phyloP scores from a whole-genome alignment of 37 sponge, comb jelly and placozoan species.

The Dysidea cf. avara region DNA sequence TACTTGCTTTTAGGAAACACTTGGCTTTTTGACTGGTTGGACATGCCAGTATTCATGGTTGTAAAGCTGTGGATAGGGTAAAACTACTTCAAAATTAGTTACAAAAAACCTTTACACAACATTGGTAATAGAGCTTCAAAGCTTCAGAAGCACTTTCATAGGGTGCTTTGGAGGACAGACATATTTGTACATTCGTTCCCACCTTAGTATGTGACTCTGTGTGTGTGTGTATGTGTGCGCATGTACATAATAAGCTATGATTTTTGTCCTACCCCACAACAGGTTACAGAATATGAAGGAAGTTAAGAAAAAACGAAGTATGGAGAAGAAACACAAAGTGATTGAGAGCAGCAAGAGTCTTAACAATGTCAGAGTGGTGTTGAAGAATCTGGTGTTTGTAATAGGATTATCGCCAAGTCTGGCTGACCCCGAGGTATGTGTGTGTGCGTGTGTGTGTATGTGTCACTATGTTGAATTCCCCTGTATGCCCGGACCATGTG shows the following conservation, averaged over 20 bases:
- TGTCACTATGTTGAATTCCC: not conserved
- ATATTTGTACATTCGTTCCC: not conserved
- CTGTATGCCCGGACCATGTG: not conserved
- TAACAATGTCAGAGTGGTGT: conserved; percentile 86
- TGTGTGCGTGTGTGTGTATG: not conserved
- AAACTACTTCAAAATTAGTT: no score
- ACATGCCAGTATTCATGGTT: no score
- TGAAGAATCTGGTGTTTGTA: conserved; percentile 91
- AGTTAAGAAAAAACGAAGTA: conserved; percentile 75
- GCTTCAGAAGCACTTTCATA: no score
- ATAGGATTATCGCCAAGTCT: conserved; percentile 89
- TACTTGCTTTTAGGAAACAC: no score
- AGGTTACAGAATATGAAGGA: conserved; percentile 76
- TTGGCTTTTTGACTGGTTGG: no score
- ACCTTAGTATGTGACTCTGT: not conserved
- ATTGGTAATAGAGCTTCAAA: no score
- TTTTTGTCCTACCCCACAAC: not conserved
- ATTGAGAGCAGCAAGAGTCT: conserved; percentile 90
- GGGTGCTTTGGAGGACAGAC: not conserved
- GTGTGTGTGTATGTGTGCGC: not conserved
- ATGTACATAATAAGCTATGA: not conserved
- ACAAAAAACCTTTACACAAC: no score
- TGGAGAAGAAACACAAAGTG: conserved; percentile 82
- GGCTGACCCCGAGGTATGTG: conserved; percentile 79
- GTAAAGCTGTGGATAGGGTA: no score